Conservation (phyloP, 2,888 invertebrate genomes). For the Chymomyza caudatula region DNA sequence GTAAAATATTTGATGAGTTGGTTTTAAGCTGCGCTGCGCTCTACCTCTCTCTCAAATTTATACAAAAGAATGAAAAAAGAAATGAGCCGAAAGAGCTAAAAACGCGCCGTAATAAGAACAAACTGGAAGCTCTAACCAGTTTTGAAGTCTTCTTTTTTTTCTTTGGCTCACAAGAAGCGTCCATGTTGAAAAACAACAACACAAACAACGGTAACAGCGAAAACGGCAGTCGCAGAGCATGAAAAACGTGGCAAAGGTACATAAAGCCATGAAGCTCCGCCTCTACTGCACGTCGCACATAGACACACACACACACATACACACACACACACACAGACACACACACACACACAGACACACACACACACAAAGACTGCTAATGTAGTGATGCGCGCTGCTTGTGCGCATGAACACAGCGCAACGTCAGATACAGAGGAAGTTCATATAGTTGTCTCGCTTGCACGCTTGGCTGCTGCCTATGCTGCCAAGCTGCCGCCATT, state of each 20-base stretch:
- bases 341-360: background rate
- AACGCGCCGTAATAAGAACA: slow-evolving; percentile 41
- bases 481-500: slow-evolving; percentile 45
- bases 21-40: slow-evolving; percentile 8
- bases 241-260: slow-evolving; percentile 25
- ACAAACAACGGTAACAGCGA: slow-evolving; percentile 1
- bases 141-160: slow-evolving; percentile 16
- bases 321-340: slow-evolving; percentile 2
- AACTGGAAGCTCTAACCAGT: slow-evolving; percentile 36
- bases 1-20: slow-evolving; percentile 51
- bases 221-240: too few relatives aligned
- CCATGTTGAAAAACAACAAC: slow-evolving; percentile 36
- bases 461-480: slow-evolving; percentile 18
- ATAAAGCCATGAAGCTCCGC: slow-evolving; percentile 52
- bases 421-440: slow-evolving; percentile 32
- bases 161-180: slow-evolving; percentile 28
- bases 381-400: background rate
- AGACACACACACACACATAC: slow-evolving; percentile 1
- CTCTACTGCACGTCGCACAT: slow-evolving; percentile 25
- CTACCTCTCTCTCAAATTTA: background rate
- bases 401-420: slow-evolving; percentile 46
- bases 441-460: slow-evolving; percentile 44
- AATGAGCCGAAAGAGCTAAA: slow-evolving; percentile 21
- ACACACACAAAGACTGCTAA: background rate
- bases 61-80: background rate